Conservation (phyloP, 2,888 invertebrate species). For the Halictus quadricinctus region DNA sequence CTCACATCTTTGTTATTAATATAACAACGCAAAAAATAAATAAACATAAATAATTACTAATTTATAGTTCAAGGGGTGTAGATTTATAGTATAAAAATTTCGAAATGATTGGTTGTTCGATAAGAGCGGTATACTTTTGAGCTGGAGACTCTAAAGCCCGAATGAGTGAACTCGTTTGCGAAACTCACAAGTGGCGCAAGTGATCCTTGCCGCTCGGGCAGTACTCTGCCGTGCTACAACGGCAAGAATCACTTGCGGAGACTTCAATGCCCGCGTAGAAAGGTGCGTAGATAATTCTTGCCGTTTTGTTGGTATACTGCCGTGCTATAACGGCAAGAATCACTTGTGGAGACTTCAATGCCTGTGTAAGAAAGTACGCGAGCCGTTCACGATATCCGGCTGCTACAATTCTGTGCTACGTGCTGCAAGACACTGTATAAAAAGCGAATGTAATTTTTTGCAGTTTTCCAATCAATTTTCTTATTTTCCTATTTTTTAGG, state of each 20-base stretch:
- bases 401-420: background rate
- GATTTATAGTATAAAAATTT: background rate
- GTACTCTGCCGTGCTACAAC: background rate
- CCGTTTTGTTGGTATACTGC: background rate
- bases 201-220: background rate
- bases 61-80: background rate
- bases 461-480: too few relatives aligned
- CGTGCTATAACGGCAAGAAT: background rate
- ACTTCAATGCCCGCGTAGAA: background rate
- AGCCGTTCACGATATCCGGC: background rate
- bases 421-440: background rate
- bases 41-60: background rate
- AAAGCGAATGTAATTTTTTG: too few relatives aligned
- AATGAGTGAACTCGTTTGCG: background rate
- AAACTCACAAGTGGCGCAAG: background rate
- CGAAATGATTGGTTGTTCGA: background rate
- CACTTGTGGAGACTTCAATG: background rate
- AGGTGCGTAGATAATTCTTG: background rate
- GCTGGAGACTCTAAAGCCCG: conserved; percentile 10
- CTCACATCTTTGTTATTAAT: too few relatives aligned
- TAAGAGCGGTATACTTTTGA: background rate
- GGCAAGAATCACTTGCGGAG: background rate
- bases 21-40: background rate
- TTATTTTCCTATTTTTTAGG: too few relatives aligned
- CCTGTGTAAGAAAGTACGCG: background rate